These are phyloP conservation scores for Clarias gariepinus DNA, from an alignment of 2,113 vertebrate species.

Conservation along the genomic window DNA sequence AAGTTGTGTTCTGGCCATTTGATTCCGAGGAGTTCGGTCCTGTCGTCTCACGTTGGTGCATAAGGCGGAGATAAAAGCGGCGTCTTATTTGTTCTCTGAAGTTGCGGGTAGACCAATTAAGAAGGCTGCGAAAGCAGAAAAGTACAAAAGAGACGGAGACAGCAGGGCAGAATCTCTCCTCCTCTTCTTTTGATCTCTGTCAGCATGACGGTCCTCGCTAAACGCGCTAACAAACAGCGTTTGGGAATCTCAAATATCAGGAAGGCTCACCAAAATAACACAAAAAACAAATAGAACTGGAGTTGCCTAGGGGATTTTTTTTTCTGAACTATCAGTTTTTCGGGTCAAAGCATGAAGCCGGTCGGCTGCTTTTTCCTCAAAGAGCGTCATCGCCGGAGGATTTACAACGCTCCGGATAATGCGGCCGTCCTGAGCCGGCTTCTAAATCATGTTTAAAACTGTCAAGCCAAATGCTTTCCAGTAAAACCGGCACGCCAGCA, in stretches of 20 bases:
- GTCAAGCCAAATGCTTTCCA: conserved; percentile 59
- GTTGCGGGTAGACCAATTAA: conserved; percentile 2
- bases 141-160: background rate
- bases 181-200: conserved; percentile 54
- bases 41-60: background rate
- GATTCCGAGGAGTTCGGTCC: background rate
- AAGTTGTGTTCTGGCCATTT: background rate
- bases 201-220: background rate
- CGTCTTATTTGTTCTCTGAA: background rate
- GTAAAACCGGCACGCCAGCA: conserved; percentile 60
- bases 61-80: background rate
- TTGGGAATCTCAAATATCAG: conserved; percentile 68
- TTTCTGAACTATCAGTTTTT: conserved; percentile 6
- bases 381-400: conserved; percentile 40
- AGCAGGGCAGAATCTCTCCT: conserved; percentile 63
- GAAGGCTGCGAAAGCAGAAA: background rate
- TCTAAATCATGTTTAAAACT: conserved; percentile 64
- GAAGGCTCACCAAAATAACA: background rate
- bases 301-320: conserved; percentile 22
- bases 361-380: background rate
- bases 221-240: conserved; percentile 64
- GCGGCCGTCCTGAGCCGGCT: conserved; percentile 48
- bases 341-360: background rate
- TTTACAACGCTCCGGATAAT: conserved; percentile 46
- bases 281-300: conserved; percentile 27